A percentile compares a stretch with the other conserved stretches of the same genome.
Evolutionary conservation across 2,797 vertebrate genomes (phyloP).

Genomic region (Xerus rutilus): DNA sequence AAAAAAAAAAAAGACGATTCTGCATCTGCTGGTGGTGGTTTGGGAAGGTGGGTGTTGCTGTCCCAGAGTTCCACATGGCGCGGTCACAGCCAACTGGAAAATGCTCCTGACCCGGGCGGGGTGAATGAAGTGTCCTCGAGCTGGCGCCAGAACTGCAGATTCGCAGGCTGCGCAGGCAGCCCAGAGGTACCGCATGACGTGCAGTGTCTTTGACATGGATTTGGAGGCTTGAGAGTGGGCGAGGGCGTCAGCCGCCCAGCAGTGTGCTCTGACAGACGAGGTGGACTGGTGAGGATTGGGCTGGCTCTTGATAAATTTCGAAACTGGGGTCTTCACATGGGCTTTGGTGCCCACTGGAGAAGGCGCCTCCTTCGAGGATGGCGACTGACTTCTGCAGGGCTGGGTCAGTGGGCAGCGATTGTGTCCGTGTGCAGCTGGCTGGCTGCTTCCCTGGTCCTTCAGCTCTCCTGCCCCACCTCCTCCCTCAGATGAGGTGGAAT

Average conservation of each 20-base stretch:
- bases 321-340: not conserved
- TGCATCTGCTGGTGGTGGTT: not conserved
- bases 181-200: rapidly evolving
- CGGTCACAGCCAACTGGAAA: not conserved
- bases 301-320: not conserved
- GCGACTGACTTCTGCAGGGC: not conserved
- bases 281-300: not conserved
- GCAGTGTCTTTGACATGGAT: not conserved
- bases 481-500: not conserved
- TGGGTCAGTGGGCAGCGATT: not conserved
- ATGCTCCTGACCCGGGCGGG: not conserved
- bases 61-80: not conserved
- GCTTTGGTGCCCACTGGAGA: not conserved
- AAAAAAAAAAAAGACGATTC: not conserved
- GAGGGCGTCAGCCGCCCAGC: rapidly evolving
- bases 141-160: not conserved
- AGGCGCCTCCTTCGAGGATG: not conserved
- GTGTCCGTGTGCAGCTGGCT: not conserved
- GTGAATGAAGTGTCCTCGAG: no score
- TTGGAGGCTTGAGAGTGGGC: not conserved
- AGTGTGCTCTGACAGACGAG: not conserved
- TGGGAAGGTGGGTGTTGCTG: rapidly evolving
- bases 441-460: not conserved
- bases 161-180: rapidly evolving
- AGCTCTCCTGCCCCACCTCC: not conserved